Conservation (phyloP, 2,797 vertebrate species). For the Babyrousa celebensis region DNA sequence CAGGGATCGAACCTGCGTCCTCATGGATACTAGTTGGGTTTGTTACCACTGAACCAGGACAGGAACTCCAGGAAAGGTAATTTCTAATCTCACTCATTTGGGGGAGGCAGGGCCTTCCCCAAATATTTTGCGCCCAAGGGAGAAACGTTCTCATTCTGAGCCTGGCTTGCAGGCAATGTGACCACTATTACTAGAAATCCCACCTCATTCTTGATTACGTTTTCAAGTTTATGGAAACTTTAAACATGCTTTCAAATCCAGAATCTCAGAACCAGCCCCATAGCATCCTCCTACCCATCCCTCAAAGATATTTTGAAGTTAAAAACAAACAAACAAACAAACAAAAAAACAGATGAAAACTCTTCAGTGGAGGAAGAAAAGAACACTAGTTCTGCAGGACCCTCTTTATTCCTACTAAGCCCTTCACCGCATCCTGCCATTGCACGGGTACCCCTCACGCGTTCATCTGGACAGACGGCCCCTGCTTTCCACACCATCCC, state of each 20-base stretch:
- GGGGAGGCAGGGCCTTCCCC: not conserved
- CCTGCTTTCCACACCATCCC: not conserved
- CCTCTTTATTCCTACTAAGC: not conserved
- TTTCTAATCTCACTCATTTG: not conserved
- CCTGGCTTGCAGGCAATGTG: not conserved
- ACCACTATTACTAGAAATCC: not conserved
- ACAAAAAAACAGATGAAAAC: not conserved
- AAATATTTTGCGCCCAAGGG: fast-evolving
- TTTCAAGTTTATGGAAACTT: not conserved
- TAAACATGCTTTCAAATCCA: not conserved
- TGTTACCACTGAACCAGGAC: too few species aligned
- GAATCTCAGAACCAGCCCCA: not conserved
- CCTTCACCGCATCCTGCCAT: not conserved
- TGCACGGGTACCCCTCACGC: fast-evolving
- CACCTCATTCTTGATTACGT: not conserved
- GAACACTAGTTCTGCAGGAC: too few species aligned
- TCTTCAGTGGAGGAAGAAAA: not conserved
- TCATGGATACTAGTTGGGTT: too few species aligned
- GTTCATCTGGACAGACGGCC: not conserved
- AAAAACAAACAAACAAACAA: not conserved
- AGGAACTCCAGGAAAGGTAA: not conserved
- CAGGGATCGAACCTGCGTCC: too few species aligned
- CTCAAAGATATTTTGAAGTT: not conserved
- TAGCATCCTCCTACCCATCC: not conserved
- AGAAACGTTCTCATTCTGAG: not conserved